Evolutionary conservation across 2,797 vertebrate species (phyloP), one percentile per base, ranked within the genome.

Genomic region (Pterois miles): DNA sequence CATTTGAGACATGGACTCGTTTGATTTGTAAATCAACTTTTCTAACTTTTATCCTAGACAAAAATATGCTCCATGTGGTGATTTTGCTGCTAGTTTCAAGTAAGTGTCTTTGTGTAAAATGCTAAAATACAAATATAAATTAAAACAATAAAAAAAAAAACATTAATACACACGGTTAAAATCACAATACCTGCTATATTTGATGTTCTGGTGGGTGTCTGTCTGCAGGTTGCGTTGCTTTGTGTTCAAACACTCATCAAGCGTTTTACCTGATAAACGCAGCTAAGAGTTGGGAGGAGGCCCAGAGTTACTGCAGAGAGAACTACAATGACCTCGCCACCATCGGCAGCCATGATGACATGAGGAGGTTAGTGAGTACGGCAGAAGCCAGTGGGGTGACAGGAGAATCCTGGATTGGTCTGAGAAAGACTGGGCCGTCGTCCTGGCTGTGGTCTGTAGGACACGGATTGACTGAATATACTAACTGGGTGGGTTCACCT

Each of bases 391-490:
- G 1, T 2, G 25, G 12, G 3, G 2, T 23, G 20, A 43, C 0
- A 1, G 0, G 0, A 8, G 1, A 46, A 0, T 3, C 59, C 16
- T 88, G 87, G 87, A 74, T 83, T 2, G 80, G 87, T 40, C 56
- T 86, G 48, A 71, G 0, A 53, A 1, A 13, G 62, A 29, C 9
- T 0, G 40, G 13, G 5, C 0, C 1, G 16, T 2, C 5, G 0
- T 40, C 71, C 43, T 88, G 86, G 87, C 1, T 38, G 43, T 88
- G 86, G 82, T 79, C 78, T 18, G 38, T 34, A 3, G 76, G 71
- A 25, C 3, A 25, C 0, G 74, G 65, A 25, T 16, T 58, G 7
- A 65, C n/a, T 13, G 20, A 52, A 13, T 83, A 76, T 40, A 46
- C 25, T 2, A 82, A 88, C 69, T 75, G 87, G 87, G 66, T 4